Percentiles rank a stretch among this genome's conserved stretches.
phyloP scores from a whole-genome alignment of 2,888 invertebrate species.

The Sinodicranocentrus sp. region DNA sequence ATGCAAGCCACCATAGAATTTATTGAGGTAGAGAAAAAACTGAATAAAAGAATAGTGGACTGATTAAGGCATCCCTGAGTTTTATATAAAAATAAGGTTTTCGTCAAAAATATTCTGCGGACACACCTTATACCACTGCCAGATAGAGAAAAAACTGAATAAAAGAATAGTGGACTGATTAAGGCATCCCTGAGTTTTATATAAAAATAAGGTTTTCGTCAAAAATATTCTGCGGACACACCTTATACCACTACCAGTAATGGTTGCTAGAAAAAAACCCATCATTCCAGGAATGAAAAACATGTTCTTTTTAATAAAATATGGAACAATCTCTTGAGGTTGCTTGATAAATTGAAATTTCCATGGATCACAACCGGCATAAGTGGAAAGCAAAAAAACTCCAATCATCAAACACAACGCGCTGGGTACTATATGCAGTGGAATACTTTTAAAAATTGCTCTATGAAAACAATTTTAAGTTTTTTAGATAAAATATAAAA shows the following conservation, averaged over 20 bases:
- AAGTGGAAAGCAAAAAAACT: conserved; percentile 60
- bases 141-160: conserved; percentile 61
- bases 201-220: too few relatives aligned
- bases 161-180: too few relatives aligned
- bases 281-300: conserved; percentile 66
- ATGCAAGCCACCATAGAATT: conserved; percentile 70
- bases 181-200: too few relatives aligned
- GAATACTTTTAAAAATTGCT: conserved; percentile 61
- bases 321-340: conserved; percentile 59
- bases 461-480: conserved; percentile 48
- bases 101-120: too few relatives aligned
- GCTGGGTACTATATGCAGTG: conserved; percentile 58
- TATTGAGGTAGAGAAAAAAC: conserved; percentile 56
- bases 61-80: too few relatives aligned
- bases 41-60: too few relatives aligned
- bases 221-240: too few relatives aligned
- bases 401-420: conserved; percentile 62
- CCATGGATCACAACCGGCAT: conserved; percentile 66
- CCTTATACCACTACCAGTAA: conserved; percentile 65
- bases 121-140: conserved; percentile 59
- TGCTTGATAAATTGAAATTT: conserved; percentile 16
- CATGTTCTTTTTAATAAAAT: conserved; percentile 57
- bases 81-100: too few relatives aligned
- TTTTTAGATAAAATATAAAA: too few relatives aligned
- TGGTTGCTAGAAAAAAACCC: conserved; percentile 64